Evolutionary conservation across 1,140 invertebrate species (phyloP).

Genomic region (Colletes gigas): DNA sequence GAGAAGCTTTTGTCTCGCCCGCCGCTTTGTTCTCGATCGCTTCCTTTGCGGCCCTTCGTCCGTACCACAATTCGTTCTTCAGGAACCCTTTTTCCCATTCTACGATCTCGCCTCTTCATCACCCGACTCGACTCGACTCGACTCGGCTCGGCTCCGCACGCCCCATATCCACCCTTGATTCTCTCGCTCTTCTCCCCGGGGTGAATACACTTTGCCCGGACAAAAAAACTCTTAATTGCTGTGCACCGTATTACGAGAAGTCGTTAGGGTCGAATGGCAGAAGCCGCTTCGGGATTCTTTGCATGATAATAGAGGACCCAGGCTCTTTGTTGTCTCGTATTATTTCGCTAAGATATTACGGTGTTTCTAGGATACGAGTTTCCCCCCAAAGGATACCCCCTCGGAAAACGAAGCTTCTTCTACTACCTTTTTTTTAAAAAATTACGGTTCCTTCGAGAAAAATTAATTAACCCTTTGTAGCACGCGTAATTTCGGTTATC

Average conservation of each 20-base stretch:
- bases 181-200: neutral
- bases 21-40: constrained; percentile 53
- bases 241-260: constrained; percentile 59
- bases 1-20: constrained; percentile 58
- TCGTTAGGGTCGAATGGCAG: constrained; percentile 54
- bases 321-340: constrained; percentile 24
- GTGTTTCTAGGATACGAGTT: constrained; percentile 35
- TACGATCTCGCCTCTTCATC: constrained; percentile 57
- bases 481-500: too few species aligned
- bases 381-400: too few species aligned
- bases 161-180: constrained; percentile 12
- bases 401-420: too few species aligned
- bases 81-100: constrained; percentile 53
- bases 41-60: constrained; percentile 57
- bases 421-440: too few species aligned
- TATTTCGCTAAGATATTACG: constrained; percentile 48
- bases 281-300: constrained; percentile 36
- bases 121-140: constrained; percentile 44
- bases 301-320: constrained; percentile 48
- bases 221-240: constrained; percentile 66
- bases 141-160: constrained; percentile 21
- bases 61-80: constrained; percentile 54
- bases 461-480: too few species aligned
- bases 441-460: too few species aligned
- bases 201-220: constrained; percentile 59